Base-by-base conservation (phyloP, 2,888 invertebrate genomes). In the Eilema caniola region DNA sequence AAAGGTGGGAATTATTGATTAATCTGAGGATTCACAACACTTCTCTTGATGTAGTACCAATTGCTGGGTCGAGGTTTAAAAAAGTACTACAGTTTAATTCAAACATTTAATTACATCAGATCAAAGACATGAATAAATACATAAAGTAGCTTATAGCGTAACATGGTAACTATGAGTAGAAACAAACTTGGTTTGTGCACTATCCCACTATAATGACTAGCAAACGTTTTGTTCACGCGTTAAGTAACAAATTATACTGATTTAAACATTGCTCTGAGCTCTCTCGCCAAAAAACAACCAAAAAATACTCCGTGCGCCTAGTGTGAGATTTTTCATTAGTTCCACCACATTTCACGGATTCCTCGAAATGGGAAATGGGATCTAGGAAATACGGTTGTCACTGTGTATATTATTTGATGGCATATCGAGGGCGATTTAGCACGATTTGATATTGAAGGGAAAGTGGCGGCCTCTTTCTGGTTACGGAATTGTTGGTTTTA, bases 161-260 rank as follows among this genome's bases (percentile, higher is more conserved):
- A 66, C 60, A 76, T 79, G 77, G 74, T 83, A 81, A 82, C 83
- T 75, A 71, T 63, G 24, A 61, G 56, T 69, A 60, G 12, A 41
- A 70, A 77, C 81, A 82, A 83, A 83, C 82, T 81, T 59, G 53
- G 83, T 81, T 82, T 83, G 79, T 77, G 65, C 16, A 57, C 53
- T 79, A 71, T 59, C 53, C 71, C 2, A 69, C 62, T 66, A 69
- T 72, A 60, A 80, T 83, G 83, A 83, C 83, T 83, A 83, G 83
- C 68, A 76, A 57, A 60, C 61, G 20, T 47, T 79, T 66, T 69
- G 31, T 71, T 77, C 14, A 78, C 57, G 60, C 65, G 62, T 68
- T 74, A 76, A 72, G 65, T 80, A 74, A 69, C 65, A 28, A 14
- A 31, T 70, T 66, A 76, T 76, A 79, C 75, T 77, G 72, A 67